Evolutionary conservation across 2,797 vertebrate genomes (phyloP).

Genomic region (Tokudaia tokunoshimensis): DNA sequence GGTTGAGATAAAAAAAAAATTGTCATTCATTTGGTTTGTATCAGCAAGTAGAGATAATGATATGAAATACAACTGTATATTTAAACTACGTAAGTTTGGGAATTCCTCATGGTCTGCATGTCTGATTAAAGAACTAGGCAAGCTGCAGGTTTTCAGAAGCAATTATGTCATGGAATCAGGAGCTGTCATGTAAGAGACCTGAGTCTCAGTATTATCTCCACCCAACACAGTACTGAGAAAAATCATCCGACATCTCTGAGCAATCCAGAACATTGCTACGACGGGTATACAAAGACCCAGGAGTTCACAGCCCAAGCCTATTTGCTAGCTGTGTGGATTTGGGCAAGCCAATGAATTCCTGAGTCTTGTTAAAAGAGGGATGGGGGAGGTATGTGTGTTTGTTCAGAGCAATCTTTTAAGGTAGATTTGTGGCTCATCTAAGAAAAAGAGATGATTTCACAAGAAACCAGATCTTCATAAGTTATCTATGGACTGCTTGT

Average conservation of each 20-base stretch:
- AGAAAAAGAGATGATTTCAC: constrained; percentile 41
- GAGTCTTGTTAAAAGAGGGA: not conserved
- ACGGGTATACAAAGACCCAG: not conserved
- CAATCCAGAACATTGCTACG: not conserved
- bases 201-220: not conserved
- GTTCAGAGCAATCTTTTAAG: not conserved
- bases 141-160: constrained; percentile 9
- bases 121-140: constrained; percentile 33
- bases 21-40: constrained; percentile 40
- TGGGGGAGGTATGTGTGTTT: not conserved
- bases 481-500: not conserved
- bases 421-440: not conserved
- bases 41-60: constrained; percentile 36
- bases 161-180: not conserved
- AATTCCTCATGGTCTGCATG: not conserved
- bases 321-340: constrained; percentile 9
- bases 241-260: not conserved
- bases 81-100: constrained; percentile 52
- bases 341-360: not conserved
- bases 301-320: not conserved
- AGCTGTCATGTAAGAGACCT: not conserved
- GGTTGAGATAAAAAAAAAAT: constrained; percentile 50
- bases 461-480: constrained; percentile 1
- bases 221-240: not conserved
- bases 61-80: constrained; percentile 33